phyloP scores from a whole-genome alignment of 2,113 vertebrate species.

The Oxygymnocypris stewartii region DNA sequence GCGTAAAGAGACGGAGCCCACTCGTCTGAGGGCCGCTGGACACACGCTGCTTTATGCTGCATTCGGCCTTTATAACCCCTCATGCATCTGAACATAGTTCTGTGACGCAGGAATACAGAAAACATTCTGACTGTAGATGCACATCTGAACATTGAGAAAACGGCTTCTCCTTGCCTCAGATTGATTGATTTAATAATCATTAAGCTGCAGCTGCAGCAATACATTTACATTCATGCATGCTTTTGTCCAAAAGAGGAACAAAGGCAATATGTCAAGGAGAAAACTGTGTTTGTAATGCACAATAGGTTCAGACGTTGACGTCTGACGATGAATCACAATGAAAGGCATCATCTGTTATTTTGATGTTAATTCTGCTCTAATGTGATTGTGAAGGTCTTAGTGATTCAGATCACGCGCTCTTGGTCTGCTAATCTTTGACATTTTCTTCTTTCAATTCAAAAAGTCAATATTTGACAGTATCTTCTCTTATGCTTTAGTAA shows the following conservation, averaged over 20 bases:
- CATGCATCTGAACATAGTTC: not conserved
- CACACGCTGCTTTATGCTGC: not conserved
- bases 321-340: not conserved
- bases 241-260: not conserved
- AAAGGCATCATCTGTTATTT: not conserved
- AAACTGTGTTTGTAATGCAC: not conserved
- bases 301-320: not conserved
- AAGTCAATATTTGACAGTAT: not conserved
- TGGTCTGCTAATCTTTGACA: not conserved
- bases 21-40: not conserved
- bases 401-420: too few relatives aligned
- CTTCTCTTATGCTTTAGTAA: too few relatives aligned
- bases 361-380: not conserved
- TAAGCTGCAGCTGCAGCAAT: not conserved
- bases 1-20: not conserved
- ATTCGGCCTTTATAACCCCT: not conserved
- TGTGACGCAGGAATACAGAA: not conserved
- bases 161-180: not conserved
- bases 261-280: not conserved
- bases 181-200: constrained; percentile 1
- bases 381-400: not conserved
- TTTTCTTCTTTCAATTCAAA: not conserved
- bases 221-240: not conserved
- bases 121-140: not conserved
- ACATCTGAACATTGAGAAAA: not conserved